A percentile compares a stretch with the other conserved stretches of the same genome.
phyloP scores from a whole-genome alignment of 2,113 vertebrate genomes.

The Piaya cayana region DNA sequence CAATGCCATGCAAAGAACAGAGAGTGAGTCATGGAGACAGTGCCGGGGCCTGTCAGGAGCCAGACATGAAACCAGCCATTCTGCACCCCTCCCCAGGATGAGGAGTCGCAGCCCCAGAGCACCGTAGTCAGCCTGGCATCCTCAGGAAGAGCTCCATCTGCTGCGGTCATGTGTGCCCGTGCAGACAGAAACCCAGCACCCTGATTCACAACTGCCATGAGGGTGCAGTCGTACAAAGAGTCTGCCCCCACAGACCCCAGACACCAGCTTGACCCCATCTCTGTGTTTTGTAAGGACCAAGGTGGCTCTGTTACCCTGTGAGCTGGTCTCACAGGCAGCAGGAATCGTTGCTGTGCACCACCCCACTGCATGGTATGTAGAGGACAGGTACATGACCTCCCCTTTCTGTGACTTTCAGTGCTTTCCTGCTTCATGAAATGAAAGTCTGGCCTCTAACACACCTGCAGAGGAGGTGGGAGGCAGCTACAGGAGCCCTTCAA shows the following conservation, averaged over 20 bases:
- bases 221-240: neutral
- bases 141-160: neutral
- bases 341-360: neutral
- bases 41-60: accelerated
- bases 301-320: accelerated
- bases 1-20: accelerated
- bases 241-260: neutral
- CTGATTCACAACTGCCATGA: accelerated
- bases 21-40: neutral
- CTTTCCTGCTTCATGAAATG: neutral
- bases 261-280: neutral
- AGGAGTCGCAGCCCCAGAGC: accelerated
- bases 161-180: accelerated
- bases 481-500: neutral
- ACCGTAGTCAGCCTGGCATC: accelerated
- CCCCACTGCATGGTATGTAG: neutral
- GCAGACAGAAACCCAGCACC: neutral
- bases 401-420: neutral
- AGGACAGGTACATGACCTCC: accelerated
- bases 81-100: accelerated
- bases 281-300: accelerated
- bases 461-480: neutral
- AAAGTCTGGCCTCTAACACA: neutral
- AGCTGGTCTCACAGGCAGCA: neutral
- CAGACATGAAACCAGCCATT: neutral